Base-by-base conservation (phyloP, 2,888 invertebrate species). In the Steinernema scapterisci region DNA sequence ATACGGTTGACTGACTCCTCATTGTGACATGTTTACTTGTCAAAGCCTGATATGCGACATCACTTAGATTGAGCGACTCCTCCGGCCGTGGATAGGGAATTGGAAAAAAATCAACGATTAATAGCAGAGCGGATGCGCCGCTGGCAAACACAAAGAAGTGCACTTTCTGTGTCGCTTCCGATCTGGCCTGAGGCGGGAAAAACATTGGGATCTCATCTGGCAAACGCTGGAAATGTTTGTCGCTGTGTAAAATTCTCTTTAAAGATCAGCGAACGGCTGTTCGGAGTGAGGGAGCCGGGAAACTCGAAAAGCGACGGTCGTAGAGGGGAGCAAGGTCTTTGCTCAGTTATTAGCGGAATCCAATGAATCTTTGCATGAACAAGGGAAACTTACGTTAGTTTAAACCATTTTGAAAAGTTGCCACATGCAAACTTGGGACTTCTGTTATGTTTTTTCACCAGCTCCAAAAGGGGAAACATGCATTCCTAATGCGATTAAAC, bases 1-100 rank as follows among this genome's bases (percentile, higher is more conserved):
- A 38, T 6, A 38, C 38, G 38, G 38, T 38, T 38, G 38, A 38
- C 38, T 38, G 38, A 38, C 38, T 38, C 38, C 52, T 23, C 19
- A 21, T n/a, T 21, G 1, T 52, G 52, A 52, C 52, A 52, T 52
- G 52, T 52, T 52, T 52, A 52, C 52, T 52, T 52, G 52, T 52
- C 52, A 52, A 9, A 21, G 21, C 52, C 9, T 52, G 21, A 52
- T 52, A 21, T 52, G 23, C 9, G 19, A 23, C 52, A 23, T 52
- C 52, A 52, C 52, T 52, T 52, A 21, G 11, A 52, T 21, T 52
- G 38, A 38, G 38, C 21, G 52, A 19, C 48, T 52, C 11, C 21
- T 19, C n/a, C 16, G 6, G 23, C 52, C 9, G 19, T 19, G 52
- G 19, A 19, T 9, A 23, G 11, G 52, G 21, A 52, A 52, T 52